phyloP scores from a whole-genome alignment of 2,797 vertebrate genomes.

The Urosaurus nigricauda region DNA sequence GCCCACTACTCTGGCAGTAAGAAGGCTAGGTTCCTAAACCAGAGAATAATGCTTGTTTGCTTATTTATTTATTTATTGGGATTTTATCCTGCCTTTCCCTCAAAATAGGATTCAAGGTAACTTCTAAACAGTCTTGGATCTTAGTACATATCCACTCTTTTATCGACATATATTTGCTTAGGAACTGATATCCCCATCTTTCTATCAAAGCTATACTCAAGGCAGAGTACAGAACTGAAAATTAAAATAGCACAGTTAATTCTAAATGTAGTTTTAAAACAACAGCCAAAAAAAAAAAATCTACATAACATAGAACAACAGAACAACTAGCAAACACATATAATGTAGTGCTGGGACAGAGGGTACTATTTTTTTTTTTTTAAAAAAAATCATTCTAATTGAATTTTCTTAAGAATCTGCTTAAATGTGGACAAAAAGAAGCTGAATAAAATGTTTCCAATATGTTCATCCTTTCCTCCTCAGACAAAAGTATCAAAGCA shows the following conservation, averaged over 20 bases:
- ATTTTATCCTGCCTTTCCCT: too few relatives aligned
- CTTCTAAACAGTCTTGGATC: background rate
- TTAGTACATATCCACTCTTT: background rate
- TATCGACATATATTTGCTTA: background rate
- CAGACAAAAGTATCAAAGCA: too few relatives aligned
- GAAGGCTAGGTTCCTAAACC: background rate
- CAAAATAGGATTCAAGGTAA: too few relatives aligned
- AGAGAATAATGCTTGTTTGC: background rate
- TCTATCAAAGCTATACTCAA: background rate
- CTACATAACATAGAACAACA: background rate
- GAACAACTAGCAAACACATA: background rate
- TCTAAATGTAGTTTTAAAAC: background rate
- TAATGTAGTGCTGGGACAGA: background rate
- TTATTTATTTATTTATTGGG: too few relatives aligned
- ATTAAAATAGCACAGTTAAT: background rate
- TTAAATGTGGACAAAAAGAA: background rate
- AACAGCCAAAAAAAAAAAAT: background rate
- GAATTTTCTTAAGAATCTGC: background rate
- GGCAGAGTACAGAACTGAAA: background rate
- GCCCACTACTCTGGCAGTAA: too few relatives aligned
- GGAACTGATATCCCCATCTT: background rate
- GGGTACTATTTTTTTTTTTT: background rate
- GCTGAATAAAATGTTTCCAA: background rate
- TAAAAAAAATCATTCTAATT: too few relatives aligned
- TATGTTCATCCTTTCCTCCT: too few relatives aligned